Evolutionary conservation across 1,140 invertebrate genomes (phyloP).

Genomic region (Melanaphis sacchari): DNA sequence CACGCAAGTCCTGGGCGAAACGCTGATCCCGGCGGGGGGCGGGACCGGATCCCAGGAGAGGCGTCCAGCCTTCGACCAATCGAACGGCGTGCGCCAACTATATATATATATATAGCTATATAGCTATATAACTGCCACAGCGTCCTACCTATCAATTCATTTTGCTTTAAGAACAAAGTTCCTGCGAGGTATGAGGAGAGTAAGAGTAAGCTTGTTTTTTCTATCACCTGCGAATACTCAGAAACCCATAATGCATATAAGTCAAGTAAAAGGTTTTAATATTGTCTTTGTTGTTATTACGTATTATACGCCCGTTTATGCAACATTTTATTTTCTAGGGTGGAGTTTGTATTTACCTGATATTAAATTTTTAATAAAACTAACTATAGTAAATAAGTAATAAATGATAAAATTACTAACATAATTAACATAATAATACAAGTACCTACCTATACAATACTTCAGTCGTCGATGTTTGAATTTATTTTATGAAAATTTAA

Average conservation of each 20-base stretch:
- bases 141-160: background rate
- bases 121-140: background rate
- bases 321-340: background rate
- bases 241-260: background rate
- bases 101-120: background rate
- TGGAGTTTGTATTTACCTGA: background rate
- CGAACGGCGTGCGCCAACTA: background rate
- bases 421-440: background rate
- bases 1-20: conserved; percentile 30
- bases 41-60: conserved; percentile 26
- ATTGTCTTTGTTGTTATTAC: background rate
- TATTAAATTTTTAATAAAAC: background rate
- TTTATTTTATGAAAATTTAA: background rate
- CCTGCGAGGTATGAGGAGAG: background rate
- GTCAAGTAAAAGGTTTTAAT: background rate
- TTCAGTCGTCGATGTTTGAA: background rate
- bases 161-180: background rate
- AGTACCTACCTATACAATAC: no score
- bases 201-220: background rate
- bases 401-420: background rate
- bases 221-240: background rate
- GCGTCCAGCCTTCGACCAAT: conserved; percentile 46
- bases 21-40: conserved; percentile 27
- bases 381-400: background rate
- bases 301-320: background rate